Evolutionary conservation across 92 coral and sea anemone genomes (phyloP).

Genomic region (Anthopleura xanthogrammica): DNA sequence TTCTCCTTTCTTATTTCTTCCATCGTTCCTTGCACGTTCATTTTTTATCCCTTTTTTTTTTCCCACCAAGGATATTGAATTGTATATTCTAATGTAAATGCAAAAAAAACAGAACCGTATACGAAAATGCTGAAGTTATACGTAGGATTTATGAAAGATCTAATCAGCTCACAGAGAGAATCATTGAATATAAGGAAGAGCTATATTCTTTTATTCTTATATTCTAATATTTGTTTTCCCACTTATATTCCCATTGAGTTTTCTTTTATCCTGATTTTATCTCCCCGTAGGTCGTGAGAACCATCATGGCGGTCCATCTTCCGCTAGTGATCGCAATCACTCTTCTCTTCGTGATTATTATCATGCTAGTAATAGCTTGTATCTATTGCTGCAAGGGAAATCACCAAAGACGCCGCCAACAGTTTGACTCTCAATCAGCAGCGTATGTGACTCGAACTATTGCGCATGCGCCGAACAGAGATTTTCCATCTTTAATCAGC

Average conservation of each 20-base stretch:
- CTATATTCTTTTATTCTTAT: too few relatives aligned
- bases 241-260: background rate
- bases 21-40: too few relatives aligned
- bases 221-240: too few relatives aligned
- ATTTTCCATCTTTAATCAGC: background rate
- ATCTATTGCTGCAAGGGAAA: conserved; percentile 28
- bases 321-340: conserved; percentile 25
- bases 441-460: background rate
- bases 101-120: too few relatives aligned
- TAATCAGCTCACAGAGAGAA: too few relatives aligned
- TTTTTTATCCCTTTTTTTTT: too few relatives aligned
- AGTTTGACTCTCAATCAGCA: conserved; percentile 16
- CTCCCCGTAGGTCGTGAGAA: background rate
- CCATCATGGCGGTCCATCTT: conserved; percentile 24
- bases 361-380: conserved; percentile 25
- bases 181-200: too few relatives aligned
- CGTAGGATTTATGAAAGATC: too few relatives aligned
- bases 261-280: background rate
- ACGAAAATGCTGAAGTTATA: too few relatives aligned
- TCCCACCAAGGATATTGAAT: too few relatives aligned
- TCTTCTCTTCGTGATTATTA: conserved; percentile 3
- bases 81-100: too few relatives aligned
- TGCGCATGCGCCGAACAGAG: background rate
- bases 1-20: too few relatives aligned
- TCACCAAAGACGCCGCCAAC: background rate